Evolutionary conservation across 2,797 vertebrate species (phyloP), one percentile per base, ranked within the genome.

Genomic region (Sebastes flavidus): DNA sequence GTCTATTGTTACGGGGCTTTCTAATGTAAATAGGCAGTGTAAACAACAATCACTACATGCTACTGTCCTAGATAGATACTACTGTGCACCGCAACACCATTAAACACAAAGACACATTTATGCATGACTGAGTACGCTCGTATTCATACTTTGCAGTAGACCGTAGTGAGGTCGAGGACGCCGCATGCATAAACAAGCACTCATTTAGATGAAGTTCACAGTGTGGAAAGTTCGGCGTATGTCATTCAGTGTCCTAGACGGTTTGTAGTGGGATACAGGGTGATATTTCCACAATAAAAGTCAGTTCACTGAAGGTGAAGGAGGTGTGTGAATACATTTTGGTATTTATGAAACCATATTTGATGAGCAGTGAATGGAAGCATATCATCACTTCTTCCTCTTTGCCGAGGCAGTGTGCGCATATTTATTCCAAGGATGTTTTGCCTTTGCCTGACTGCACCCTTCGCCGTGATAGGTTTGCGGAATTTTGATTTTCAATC

Each of bases 11-110:
- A 11, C 30, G 0, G 55, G 81, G 86, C 86, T 94, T 95, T 94
- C 86, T 90, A 83, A 94, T 93, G 90, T 92, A 92, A 94, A 94
- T 94, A 78, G 71, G 77, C 83, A 61, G 83, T 84, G 92, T 88
- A 89, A 89, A 92, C 88, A 91, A 86, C 89, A 87, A 90, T 87
- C 87, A 49, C 84, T 80, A 90, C 88, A 90, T 80, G 82, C 74
- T 78, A 87, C 85, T 92, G 92, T 89, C 90, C 89, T 82, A 92
- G 79, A 90, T 91, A 91, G 87, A 89, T 76, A 82, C 89, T 49
- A 56, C 75, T 20, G 72, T 73, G 77, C 56, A 65, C 61, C 52
- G 76, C 83, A 88, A 42, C 82, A 72, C 81, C 76, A 86, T 85
- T 83, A 85, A 77, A 70, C 86, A 91, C 81, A 91, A 91, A 92